Evolutionary conservation across 2,113 vertebrate genomes (phyloP), one percentile per base, ranked within the genome.

Genomic region (Anas platyrhynchos): DNA sequence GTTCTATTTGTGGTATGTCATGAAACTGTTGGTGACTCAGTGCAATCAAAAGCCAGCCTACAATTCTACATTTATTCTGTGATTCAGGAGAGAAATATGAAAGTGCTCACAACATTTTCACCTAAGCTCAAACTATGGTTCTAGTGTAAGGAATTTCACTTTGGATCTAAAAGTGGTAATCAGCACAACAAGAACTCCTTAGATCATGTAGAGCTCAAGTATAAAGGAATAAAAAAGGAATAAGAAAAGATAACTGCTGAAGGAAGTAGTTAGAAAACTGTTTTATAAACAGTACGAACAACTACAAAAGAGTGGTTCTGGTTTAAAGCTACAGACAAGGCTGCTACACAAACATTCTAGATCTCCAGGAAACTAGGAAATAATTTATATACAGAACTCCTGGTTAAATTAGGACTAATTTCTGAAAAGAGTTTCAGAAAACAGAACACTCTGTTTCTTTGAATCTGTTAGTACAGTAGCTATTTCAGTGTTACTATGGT

Each of bases 281-380:
- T 29, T 87, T 89, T 69, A 83, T 23, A 80, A 90, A 50, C 9
- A 78, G 41, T 26, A 83, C 32, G 44, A 87, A 78, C 17, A 76
- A 38, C 54, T 38, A 67, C 32, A 93, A 94, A 95, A 73, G 59
- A 89, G 83, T 94, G 91, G 88, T 94, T 96, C 89, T 80, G 21
- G n/a, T 83, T 93, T 36, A 56, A 85, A 88, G 21, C 85, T 77
- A 75, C 23, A 72, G 52, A 62, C n/a, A 87, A 65, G 72, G 54
- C 87, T 94, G 61, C 44, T 83, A 56, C 0, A 44, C 8, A 80
- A 93, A 54, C 17, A 86, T 6, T 67, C 14, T 50, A 65, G 52
- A 85, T 58, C 29, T 88, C 50, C 63, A 88, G 59, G 10, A 85
- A 82, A 65, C 63, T 27, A 76, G 79, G 21, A 77, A 94, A 93